Base-by-base conservation (phyloP, 2,888 invertebrate species). In the Ptychoptera albimana region DNA sequence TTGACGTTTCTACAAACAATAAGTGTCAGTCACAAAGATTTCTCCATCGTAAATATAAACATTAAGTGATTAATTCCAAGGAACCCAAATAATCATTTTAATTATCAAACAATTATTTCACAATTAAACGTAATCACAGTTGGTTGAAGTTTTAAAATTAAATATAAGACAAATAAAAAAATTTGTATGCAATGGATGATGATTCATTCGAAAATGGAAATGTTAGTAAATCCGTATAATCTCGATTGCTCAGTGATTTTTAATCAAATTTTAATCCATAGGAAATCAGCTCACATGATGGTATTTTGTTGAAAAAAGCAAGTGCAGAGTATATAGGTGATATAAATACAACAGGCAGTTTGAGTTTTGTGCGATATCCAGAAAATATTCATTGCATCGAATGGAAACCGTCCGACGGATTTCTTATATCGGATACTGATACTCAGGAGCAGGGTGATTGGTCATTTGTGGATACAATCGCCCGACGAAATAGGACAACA, bases 361-460 rank as follows among this genome's bases (percentile, higher is more conserved):
- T 82, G 7, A 78, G 75, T 54, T 72, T 82, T 42, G 74, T 76
- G 1, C 75, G 79, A 66, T 75, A 74, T 54, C 65, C 71, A 44
- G 63, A 70, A 15, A 50, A 56, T 0, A 52, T 53, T 43, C 74
- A 75, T 49, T 76, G 72, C 51, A 75, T 89, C 44, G 88, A 88
- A 61, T 89, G 88, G 89, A 77, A 81, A 57, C 84, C 84, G 1
- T 77, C 77, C 48, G 85, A 86, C 58, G 61, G 58, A 46, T 63
- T 63, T n/a, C 69, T 83, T 50, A 83, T 86, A 11, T 72, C 75
- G 8, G 82, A 84, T 52, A 76, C 79, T 0, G 83, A 83, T 51
- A 75, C 75, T 2, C 82, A 82, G 55, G 82, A 83, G 57, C 82
- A 83, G 55, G 86, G 85, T 56, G 64, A 65, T 29, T 87, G 88